Conservation (phyloP, 2,113 vertebrate genomes). For the Eleginops maclovinus region DNA sequence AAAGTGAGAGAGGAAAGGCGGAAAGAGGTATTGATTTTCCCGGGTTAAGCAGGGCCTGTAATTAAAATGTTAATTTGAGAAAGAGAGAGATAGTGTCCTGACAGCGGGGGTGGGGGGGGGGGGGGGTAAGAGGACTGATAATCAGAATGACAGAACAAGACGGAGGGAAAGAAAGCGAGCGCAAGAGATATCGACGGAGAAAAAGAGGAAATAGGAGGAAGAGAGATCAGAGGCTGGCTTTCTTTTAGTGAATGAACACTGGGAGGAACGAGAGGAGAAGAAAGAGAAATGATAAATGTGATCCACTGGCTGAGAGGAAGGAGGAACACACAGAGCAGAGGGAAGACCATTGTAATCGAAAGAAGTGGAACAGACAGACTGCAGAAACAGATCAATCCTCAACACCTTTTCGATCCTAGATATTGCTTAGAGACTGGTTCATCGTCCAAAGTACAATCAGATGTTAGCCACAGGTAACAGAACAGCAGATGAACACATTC, state of each 20-base stretch:
- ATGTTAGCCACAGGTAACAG: not conserved
- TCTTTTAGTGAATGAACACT: slow-evolving; percentile 3
- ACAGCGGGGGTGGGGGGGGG: slow-evolving; percentile 92
- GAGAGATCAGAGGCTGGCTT: slow-evolving; percentile 1
- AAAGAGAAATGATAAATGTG: slow-evolving; percentile 34
- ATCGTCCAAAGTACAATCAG: not conserved
- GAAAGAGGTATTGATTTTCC: slow-evolving; percentile 91
- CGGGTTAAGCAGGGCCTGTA: slow-evolving; percentile 97
- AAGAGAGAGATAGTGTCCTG: slow-evolving; percentile 98
- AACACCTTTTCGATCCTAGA: not conserved
- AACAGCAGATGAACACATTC: not conserved
- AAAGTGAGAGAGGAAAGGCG: slow-evolving; percentile 46
- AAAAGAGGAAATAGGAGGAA: slow-evolving; percentile 4
- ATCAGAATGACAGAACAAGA: slow-evolving; percentile 86
- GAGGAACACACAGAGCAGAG: slow-evolving; percentile 8
- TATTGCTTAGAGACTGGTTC: not conserved
- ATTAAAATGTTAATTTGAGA: slow-evolving; percentile 99
- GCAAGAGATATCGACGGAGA: not conserved
- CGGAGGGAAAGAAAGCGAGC: slow-evolving; percentile 25
- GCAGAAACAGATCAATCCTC: not conserved
- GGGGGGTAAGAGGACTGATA: slow-evolving; percentile 93
- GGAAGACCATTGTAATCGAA: not conserved
- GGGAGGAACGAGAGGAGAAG: slow-evolving; percentile 1
- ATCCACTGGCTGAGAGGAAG: slow-evolving; percentile 12
- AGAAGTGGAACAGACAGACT: not conserved